phyloP scores from a whole-genome alignment of 2,888 invertebrate genomes.

The Luperina testacea region DNA sequence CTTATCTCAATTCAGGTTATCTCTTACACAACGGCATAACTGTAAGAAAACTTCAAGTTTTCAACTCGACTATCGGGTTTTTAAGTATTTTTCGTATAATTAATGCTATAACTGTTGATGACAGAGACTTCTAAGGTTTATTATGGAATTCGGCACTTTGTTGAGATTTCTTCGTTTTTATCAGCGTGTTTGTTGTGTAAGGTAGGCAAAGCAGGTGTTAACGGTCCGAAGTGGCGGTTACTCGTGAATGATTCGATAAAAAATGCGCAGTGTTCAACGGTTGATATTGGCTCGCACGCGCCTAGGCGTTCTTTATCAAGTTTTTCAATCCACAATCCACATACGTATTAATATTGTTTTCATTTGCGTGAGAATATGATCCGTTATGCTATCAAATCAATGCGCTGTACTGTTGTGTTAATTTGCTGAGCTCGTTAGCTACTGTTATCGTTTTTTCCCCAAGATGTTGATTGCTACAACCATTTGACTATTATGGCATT shows the following conservation, averaged over 20 bases:
- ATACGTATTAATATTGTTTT: conserved; percentile 63
- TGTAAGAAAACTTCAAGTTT: conserved; percentile 79
- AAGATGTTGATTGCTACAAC: conserved; percentile 41
- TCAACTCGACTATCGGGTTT: conserved; percentile 73
- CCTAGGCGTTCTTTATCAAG: conserved; percentile 68
- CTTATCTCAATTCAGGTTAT: conserved; percentile 84
- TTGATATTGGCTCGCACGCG: conserved; percentile 78
- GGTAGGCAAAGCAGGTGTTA: conserved; percentile 82
- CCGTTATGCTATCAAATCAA: conserved; percentile 57
- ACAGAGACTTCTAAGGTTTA: conserved; percentile 55
- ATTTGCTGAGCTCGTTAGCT: conserved; percentile 59
- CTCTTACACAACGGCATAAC: conserved; percentile 83
- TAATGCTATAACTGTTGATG: conserved; percentile 66
- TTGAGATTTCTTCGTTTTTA: conserved; percentile 45
- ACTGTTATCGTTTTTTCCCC: conserved; percentile 55
- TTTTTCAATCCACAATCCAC: conserved; percentile 67
- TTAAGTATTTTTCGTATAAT: conserved; percentile 70
- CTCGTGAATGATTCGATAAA: conserved; percentile 84
- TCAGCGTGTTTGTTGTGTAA: conserved; percentile 57
- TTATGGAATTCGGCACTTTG: conserved; percentile 48
- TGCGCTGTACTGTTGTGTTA: conserved; percentile 60
- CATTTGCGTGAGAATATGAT: conserved; percentile 56
- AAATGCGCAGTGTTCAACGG: conserved; percentile 80
- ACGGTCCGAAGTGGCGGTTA: conserved; percentile 87
- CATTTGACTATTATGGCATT: conserved; percentile 31